Evolutionary conservation across 2,888 invertebrate genomes (phyloP).

Genomic region (Troides oblongomaculatus): DNA sequence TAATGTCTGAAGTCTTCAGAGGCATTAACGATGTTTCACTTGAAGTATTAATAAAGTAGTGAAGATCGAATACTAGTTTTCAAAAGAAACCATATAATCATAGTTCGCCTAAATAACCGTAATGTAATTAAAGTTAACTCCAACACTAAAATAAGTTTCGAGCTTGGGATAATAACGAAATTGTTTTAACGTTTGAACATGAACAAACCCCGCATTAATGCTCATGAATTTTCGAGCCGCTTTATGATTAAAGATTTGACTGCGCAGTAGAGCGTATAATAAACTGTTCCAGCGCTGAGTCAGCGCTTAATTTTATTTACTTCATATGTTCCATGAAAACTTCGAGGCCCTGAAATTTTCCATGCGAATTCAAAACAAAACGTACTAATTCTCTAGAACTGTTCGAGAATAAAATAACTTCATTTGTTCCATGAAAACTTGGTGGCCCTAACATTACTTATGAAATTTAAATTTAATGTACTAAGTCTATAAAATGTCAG

Average conservation of each 20-base stretch:
- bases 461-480: too few species aligned
- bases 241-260: slow-evolving; percentile 29
- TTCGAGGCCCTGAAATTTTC: neutral
- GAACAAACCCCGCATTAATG: slow-evolving; percentile 21
- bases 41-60: neutral
- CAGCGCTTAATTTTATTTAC: slow-evolving; percentile 22
- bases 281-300: slow-evolving; percentile 14
- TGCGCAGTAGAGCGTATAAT: slow-evolving; percentile 22
- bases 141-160: neutral
- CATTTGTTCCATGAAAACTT: neutral
- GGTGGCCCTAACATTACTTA: neutral
- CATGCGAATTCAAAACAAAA: neutral
- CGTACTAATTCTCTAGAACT: too few species aligned
- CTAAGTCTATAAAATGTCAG: too few species aligned
- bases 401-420: too few species aligned
- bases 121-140: neutral
- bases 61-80: neutral
- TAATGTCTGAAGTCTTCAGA: too few species aligned
- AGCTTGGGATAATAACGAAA: neutral
- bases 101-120: neutral
- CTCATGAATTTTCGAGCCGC: slow-evolving; percentile 21
- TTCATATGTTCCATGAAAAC: slow-evolving; percentile 2
- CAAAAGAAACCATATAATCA: neutral
- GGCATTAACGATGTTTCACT: neutral
- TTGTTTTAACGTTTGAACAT: slow-evolving; percentile 10